These are phyloP conservation scores for Ptychoptera contaminata DNA, from an alignment of 2,888 invertebrate genomes.

Conservation along the genomic window DNA sequence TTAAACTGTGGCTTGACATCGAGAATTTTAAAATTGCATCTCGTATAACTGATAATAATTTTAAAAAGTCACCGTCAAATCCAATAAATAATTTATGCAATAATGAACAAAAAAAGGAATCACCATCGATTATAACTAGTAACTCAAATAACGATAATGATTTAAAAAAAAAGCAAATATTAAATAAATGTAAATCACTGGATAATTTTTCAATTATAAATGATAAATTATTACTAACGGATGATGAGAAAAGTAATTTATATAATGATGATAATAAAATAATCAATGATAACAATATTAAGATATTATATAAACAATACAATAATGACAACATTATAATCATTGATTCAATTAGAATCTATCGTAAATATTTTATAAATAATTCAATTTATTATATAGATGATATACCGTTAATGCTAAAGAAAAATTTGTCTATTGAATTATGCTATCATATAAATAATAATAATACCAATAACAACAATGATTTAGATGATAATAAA, in stretches of 20 bases:
- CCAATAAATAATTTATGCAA: conserved; percentile 1
- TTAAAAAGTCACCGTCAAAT: not conserved
- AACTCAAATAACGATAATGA: not conserved
- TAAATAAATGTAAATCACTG: conserved; percentile 2
- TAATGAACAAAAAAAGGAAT: not conserved
- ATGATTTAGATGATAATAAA: too few species aligned
- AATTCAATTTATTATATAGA: conserved; percentile 22
- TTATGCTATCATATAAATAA: too few species aligned
- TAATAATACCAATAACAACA: too few species aligned
- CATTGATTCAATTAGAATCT: conserved; percentile 27
- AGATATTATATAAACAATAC: too few species aligned
- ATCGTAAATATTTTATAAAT: conserved; percentile 28
- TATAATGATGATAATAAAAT: conserved; percentile 21
- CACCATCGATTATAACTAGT: not conserved
- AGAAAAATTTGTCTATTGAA: too few species aligned
- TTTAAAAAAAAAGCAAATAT: not conserved
- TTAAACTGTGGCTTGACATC: conserved; percentile 64
- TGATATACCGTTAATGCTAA: not conserved
- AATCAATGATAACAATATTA: conserved; percentile 7
- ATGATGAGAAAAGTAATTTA: conserved; percentile 29
- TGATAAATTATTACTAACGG: conserved; percentile 19
- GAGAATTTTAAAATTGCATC: conserved; percentile 44
- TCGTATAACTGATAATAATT: conserved; percentile 9
- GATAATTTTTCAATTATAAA: not conserved
- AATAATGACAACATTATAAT: too few species aligned